Percentiles rank a stretch among this genome's conserved stretches.
These are phyloP conservation scores for Gasteruption jaculator DNA, from an alignment of 2,888 invertebrate species.

Conservation along the genomic window DNA sequence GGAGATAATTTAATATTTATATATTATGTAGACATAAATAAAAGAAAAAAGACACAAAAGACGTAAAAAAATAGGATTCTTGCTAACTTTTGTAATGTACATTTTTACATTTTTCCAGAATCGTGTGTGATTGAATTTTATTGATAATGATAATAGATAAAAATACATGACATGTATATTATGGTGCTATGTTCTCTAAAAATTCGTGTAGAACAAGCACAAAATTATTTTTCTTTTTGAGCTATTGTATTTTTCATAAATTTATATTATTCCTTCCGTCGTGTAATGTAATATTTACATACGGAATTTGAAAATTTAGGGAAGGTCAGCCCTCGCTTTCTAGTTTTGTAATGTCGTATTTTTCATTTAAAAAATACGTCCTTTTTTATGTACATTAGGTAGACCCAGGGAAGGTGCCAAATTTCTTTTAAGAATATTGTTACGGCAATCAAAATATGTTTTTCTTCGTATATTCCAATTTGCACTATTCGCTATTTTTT, in stretches of 20 bases:
- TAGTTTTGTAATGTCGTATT: no score
- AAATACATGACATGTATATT: neutral
- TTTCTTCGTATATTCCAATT: no score
- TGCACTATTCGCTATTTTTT: no score
- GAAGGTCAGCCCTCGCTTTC: neutral
- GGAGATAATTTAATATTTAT: no score
- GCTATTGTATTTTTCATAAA: neutral
- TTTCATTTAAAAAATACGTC: no score
- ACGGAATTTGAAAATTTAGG: neutral
- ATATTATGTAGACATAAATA: constrained; percentile 15
- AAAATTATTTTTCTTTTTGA: neutral
- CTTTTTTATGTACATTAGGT: no score
- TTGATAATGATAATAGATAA: no score
- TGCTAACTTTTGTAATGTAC: neutral
- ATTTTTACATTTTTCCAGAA: neutral
- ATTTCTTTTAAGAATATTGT: no score
- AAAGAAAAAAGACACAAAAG: constrained; percentile 15
- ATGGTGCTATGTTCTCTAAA: neutral
- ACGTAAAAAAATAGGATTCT: neutral
- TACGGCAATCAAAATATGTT: no score
- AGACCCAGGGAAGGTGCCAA: no score
- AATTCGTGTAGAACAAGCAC: neutral
- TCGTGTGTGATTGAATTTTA: neutral
- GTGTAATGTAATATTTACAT: no score
- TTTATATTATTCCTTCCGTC: neutral